Evolutionary conservation across 2,113 vertebrate species (phyloP), one percentile per base, ranked within the genome.

Genomic region (Corythornis cristatus): DNA sequence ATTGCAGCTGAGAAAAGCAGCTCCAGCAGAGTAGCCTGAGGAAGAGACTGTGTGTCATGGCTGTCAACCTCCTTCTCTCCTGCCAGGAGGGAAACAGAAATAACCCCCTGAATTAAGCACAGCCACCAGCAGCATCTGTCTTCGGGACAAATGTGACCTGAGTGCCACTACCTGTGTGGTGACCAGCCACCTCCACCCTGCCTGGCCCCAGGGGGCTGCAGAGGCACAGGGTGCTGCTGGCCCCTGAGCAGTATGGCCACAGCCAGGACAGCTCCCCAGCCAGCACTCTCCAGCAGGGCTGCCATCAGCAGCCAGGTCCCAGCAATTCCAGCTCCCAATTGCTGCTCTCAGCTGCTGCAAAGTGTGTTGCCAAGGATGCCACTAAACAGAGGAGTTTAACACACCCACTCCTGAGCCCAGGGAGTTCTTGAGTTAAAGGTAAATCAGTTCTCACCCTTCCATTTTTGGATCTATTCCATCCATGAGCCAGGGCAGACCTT

Each of bases 1-100:
- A 89, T 75, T 93, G 91, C 76, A 93, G 93, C 83, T 93, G 86
- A 93, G 82, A 88, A 95, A 97, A 95, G 82, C 74, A 93, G 68
- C 76, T 96, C 92, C 9, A 10, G 86, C 4, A 0, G 60, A 75
- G 70, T 84, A 86, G 89, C 93, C 95, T 77, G 73, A 67, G 94
- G 95, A 96, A 67, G 43, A 93, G 45, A 61, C 72, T 42, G 15
- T 92, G 86, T 95, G 82, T 89, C 78, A 83, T 8, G 2, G 56
- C 72, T 95, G 94, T 95, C 79, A 86, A 43, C 56, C 40, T 71
- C 60, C 46, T 78, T 11, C 45, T 80, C 79, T 77, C 51, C 64
- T 23, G 53, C 18, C 3, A 8, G 51, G 48, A 77, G 48, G 78
- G 86, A 93, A 88, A 17, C 6, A 78, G 40, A 62, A 85, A 62